Evolutionary conservation across 2,797 vertebrate genomes (phyloP), one percentile per base, ranked within the genome.

Genomic region (Percopsis omiscomaycus): DNA sequence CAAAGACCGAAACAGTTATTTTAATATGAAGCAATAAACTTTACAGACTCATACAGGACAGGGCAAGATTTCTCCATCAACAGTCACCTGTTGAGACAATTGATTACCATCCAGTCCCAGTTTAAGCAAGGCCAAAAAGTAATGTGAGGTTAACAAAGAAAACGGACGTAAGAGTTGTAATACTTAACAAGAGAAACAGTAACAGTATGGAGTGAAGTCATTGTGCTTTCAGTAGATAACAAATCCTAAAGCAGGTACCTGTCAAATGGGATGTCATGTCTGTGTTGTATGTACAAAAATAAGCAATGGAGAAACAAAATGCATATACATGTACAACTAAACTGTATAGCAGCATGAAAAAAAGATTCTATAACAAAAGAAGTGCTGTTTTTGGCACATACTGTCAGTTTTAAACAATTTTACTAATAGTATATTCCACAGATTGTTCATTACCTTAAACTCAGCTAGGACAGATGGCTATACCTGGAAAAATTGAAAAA

Each of bases 1-100:
- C 47, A 48, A 48, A 48, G 47, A 15, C 47, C n/a, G 15, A 57
- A 57, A 87, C 73, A 80, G 73, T 80, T 85, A 68, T 85, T 92
- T 92, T 91, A 92, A 91, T 92, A 75, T 86, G 83, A 88, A 89
- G 84, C 88, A 90, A 84, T 87, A 87, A 91, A 85, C 89, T 87
- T 89, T 89, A 83, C 80, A 88, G 81, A 86, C 77, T 78, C 74
- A 82, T 89, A 90, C 86, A 91, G 89, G 91, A 88, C 30, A 79
- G 67, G 72, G 84, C 75, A 78, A 73, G 61, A 78, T 77, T 82
- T 78, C 70, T 75, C 76, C 64, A 66, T 81, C 69, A 63, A 73
- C 70, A 71, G 73, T 78, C 58, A 48, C 55, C 58, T 69, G 73
- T 71, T 56, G 75, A 85, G 71, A 58, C 50, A 66, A 78, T 81